These are phyloP conservation scores for Drosophila hydei DNA, from an alignment of 1,140 invertebrate species.

Conservation along the genomic window DNA sequence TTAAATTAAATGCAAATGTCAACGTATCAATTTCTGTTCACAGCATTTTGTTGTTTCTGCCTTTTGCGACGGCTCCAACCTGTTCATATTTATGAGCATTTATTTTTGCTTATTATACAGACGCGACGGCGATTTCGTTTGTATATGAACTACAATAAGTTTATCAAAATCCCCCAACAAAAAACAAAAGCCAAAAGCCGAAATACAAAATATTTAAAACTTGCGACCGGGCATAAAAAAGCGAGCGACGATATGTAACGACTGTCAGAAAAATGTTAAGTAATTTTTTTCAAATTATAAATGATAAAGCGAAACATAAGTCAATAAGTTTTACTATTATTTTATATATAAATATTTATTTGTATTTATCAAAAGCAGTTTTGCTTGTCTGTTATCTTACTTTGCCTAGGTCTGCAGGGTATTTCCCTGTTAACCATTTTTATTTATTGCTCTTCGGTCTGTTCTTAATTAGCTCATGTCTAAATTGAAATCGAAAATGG, in stretches of 20 bases:
- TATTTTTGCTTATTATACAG: conserved; percentile 38
- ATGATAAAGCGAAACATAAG: no score
- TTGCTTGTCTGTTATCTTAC: neutral
- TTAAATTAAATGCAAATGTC: conserved; percentile 30
- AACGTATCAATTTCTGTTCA: conserved; percentile 19
- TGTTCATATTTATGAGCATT: conserved; percentile 40
- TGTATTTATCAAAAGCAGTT: neutral
- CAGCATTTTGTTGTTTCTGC: conserved; percentile 1
- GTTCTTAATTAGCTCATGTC: conserved; percentile 5
- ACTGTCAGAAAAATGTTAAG: no score
- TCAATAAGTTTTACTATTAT: neutral
- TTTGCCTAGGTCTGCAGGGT: conserved; percentile 1
- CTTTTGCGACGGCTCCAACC: conserved; percentile 26
- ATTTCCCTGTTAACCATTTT: neutral
- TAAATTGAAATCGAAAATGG: conserved; percentile 10
- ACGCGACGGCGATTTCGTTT: conserved; percentile 33
- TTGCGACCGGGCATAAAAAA: neutral
- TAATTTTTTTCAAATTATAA: no score
- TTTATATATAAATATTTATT: neutral
- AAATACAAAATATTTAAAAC: conserved; percentile 17
- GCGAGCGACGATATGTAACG: neutral
- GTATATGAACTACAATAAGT: conserved; percentile 50
- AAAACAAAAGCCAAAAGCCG: conserved; percentile 21
- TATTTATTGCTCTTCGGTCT: neutral
- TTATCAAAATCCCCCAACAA: conserved; percentile 38